Conservation (phyloP, 2,797 vertebrate genomes). For the Sebastes kiyomatsui region DNA sequence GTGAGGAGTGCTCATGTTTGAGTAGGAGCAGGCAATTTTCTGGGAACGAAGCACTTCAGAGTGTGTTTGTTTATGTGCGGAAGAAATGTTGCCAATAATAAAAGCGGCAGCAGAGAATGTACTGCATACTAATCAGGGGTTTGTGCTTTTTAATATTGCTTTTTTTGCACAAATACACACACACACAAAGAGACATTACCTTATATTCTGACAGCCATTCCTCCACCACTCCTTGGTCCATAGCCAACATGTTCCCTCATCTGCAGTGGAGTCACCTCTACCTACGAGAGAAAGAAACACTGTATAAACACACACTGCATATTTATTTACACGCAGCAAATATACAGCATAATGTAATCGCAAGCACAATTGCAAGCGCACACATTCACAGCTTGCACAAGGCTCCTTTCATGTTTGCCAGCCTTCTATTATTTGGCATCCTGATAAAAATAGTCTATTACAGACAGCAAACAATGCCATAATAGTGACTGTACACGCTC, state of each 20-base stretch:
- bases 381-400: background rate
- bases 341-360: background rate
- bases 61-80: slow-evolving; percentile 15
- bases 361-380: background rate
- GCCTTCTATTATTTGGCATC: slow-evolving; percentile 4
- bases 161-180: background rate
- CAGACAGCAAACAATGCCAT: slow-evolving; percentile 23
- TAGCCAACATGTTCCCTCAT: slow-evolving; percentile 97
- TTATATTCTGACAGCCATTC: slow-evolving; percentile 99
- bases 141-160: background rate
- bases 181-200: slow-evolving; percentile 75
- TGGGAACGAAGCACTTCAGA: slow-evolving; percentile 19
- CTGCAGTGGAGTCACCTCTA: slow-evolving; percentile 81
- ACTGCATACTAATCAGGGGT: slow-evolving; percentile 3
- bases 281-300: slow-evolving; percentile 69
- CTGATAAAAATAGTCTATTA: slow-evolving; percentile 12
- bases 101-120: slow-evolving; percentile 4
- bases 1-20: slow-evolving; percentile 21
- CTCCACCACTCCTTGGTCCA: slow-evolving; percentile 96
- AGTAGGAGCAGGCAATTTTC: slow-evolving; percentile 22
- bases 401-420: background rate
- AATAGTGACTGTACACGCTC: slow-evolving; percentile 7
- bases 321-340: slow-evolving; percentile 15
- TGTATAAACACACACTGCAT: background rate
- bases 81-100: slow-evolving; percentile 19